Evolutionary conservation across 2,797 vertebrate species (phyloP).

Genomic region (Propithecus perrieri): DNA sequence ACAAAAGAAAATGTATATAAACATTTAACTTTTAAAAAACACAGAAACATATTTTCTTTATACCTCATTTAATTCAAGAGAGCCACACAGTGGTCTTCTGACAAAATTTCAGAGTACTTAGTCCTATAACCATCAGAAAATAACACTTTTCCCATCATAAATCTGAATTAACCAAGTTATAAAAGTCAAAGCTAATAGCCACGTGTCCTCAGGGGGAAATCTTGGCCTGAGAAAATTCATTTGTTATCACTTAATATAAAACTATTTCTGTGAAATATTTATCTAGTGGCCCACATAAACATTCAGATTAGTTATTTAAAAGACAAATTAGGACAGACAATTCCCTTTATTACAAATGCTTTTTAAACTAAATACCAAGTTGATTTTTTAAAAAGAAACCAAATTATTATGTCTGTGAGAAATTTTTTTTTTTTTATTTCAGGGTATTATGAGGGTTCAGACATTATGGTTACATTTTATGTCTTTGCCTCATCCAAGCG

Average conservation of each 20-base stretch:
- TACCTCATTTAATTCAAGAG: not conserved
- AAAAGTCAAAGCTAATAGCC: constrained; percentile 27
- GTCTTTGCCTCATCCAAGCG: too few relatives aligned
- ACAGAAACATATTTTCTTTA: not conserved
- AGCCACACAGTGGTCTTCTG: not conserved
- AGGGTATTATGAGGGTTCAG: too few relatives aligned
- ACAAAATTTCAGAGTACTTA: not conserved
- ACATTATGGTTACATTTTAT: too few relatives aligned
- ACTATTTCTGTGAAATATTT: not conserved
- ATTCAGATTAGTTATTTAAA: constrained; percentile 4
- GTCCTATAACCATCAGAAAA: not conserved
- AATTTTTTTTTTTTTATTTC: not conserved
- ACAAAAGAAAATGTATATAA: not conserved
- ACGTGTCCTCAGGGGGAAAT: not conserved
- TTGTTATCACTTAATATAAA: constrained; percentile 30
- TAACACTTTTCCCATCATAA: not conserved
- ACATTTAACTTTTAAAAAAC: not conserved
- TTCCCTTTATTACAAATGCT: not conserved
- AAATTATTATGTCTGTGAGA: not conserved
- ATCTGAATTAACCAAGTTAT: not conserved
- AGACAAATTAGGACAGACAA: not conserved
- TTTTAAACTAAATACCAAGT: constrained; percentile 18
- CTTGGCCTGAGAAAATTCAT: not conserved
- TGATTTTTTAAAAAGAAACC: not conserved
- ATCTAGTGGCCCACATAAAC: not conserved